A percentile compares a stretch with the other conserved stretches of the same genome.
phyloP scores from a whole-genome alignment of 2,797 vertebrate species.

The Hippoglossus hippoglossus region DNA sequence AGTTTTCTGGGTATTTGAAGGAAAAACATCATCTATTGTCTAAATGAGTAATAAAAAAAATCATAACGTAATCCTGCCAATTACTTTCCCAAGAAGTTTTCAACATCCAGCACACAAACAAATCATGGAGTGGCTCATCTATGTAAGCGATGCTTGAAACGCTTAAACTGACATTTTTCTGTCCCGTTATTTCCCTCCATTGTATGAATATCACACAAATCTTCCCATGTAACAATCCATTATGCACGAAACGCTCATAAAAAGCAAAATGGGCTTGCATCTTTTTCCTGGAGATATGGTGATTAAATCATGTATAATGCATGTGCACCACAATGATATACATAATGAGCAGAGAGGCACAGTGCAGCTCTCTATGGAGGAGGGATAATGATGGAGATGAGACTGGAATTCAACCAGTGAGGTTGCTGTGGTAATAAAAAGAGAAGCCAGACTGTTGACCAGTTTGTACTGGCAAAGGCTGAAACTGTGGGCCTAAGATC shows the following conservation, averaged over 20 bases:
- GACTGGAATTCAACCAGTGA: constrained; percentile 41
- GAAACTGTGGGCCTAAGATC: constrained; percentile 40
- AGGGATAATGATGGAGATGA: constrained; percentile 47
- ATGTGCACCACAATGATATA: constrained; percentile 62
- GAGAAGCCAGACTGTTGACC: constrained; percentile 31
- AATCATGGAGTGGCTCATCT: constrained; percentile 11
- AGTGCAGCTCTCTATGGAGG: constrained; percentile 29
- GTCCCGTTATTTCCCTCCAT: constrained; percentile 12
- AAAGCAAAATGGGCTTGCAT: constrained; percentile 41
- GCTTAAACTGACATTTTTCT: constrained; percentile 4
- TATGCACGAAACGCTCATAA: constrained; percentile 62
- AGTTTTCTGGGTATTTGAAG: no score
- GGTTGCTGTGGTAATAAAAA: constrained; percentile 54
- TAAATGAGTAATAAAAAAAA: constrained; percentile 6
- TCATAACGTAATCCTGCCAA: not conserved
- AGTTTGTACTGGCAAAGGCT: constrained; percentile 28
- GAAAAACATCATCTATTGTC: constrained; percentile 3
- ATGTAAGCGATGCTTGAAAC: not conserved
- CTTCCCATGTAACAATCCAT: constrained; percentile 43
- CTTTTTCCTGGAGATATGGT: constrained; percentile 60
- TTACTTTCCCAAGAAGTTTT: constrained; percentile 15
- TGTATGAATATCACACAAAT: constrained; percentile 39
- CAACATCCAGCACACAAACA: constrained; percentile 15
- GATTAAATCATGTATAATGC: constrained; percentile 77
- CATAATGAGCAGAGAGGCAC: constrained; percentile 61